phyloP scores from a whole-genome alignment of 2,888 invertebrate genomes.

The Tryphoninae sp. region DNA sequence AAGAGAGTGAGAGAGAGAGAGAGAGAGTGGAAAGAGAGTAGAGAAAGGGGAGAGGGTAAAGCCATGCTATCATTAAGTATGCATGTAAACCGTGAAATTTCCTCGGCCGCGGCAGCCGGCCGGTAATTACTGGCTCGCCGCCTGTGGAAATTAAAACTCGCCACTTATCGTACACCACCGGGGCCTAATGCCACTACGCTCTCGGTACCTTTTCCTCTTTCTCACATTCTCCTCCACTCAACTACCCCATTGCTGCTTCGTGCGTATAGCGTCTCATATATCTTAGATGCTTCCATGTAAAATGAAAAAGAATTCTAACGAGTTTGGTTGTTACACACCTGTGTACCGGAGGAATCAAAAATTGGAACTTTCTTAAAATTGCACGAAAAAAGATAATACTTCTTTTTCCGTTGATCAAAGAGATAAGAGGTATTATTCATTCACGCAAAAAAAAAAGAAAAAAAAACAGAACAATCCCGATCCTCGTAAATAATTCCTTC shows the following conservation, averaged over 20 bases:
- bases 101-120: conserved; percentile 63
- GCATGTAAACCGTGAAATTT: conserved; percentile 75
- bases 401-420: too few relatives aligned
- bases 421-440: too few relatives aligned
- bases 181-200: conserved; percentile 53
- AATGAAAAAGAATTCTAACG: neutral
- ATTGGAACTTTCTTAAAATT: neutral
- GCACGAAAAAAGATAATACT: too few relatives aligned
- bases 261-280: neutral
- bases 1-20: conserved; percentile 50
- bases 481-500: too few relatives aligned
- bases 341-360: neutral
- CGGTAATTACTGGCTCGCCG: conserved; percentile 71
- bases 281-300: neutral
- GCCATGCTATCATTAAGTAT: conserved; percentile 71
- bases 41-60: conserved; percentile 36
- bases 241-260: neutral
- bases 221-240: neutral
- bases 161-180: conserved; percentile 69
- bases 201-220: conserved; percentile 16
- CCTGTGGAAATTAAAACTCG: conserved; percentile 73
- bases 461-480: too few relatives aligned
- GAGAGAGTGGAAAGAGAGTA: conserved; percentile 34
- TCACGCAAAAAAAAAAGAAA: too few relatives aligned
- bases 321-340: neutral